Conservation (phyloP, 2,113 vertebrate genomes). For the Pampusana beccarii region DNA sequence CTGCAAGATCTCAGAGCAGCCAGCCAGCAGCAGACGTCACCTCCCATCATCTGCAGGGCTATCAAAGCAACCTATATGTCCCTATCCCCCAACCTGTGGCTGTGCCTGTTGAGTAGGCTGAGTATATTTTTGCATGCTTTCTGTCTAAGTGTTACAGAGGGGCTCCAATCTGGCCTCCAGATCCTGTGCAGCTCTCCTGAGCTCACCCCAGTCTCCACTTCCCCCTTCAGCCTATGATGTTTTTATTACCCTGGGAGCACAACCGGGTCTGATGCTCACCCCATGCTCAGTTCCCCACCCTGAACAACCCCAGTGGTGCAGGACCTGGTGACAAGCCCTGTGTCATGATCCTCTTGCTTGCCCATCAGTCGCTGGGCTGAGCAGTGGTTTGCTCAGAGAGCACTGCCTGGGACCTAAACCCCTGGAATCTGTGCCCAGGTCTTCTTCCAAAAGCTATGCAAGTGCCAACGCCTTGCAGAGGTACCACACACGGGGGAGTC, state of each 20-base stretch:
- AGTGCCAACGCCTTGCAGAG: background rate
- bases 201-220: background rate
- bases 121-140: background rate
- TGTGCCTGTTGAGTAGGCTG: background rate
- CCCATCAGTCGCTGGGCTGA: background rate
- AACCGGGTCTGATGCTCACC: background rate
- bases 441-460: background rate
- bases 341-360: background rate
- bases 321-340: background rate
- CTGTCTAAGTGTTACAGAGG: background rate
- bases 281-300: background rate
- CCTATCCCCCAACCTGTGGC: background rate
- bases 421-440: background rate
- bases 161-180: background rate
- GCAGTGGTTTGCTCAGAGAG: background rate
- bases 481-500: background rate
- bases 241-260: background rate
- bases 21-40: fast-evolving
- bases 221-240: fast-evolving
- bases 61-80: fast-evolving
- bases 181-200: background rate
- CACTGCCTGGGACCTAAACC: background rate
- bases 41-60: fast-evolving
- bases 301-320: fast-evolving
- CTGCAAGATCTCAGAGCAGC: background rate